Base-by-base conservation (phyloP, 2,888 invertebrate species). In the Epinotia demarniana region DNA sequence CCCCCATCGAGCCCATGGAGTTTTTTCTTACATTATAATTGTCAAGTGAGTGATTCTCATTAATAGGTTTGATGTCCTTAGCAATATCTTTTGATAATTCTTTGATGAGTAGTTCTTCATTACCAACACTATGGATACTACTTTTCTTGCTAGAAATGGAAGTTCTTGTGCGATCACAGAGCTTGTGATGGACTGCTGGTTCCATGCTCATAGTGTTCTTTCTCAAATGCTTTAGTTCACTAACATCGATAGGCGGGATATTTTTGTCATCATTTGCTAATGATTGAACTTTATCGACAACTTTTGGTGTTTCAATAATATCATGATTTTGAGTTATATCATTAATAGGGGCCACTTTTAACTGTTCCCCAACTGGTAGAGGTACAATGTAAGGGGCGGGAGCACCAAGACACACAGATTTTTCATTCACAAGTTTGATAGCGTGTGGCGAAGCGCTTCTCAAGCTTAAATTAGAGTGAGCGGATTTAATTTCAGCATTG, bases 151-250 rank as follows among this genome's bases (percentile, higher is more conserved):
- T 93, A 39, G 93, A 92, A 73, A 92, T 85, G 0, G 93, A 90
- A 78, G 88, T 89, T 81, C 90, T 92, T 49, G 93, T 93, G 61
- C 93, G 89, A 82, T 96, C 96, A 83, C 96, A 96, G 18, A 96
- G 89, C 71, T 95, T 94, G 81, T 96, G 96, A 85, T 96, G 96
- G 0, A 95, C 94, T 58, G 95, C 83, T 13, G 93, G 93, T 80
- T 94, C 93, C 87, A 92, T 90, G 76, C 82, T 87, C 68, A 90
- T 82, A 46, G 84, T 86, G 77, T 82, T 88, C 67, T 87, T 88
- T 76, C 84, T 85, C 69, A 85, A 79, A 58, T 83, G 85, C 77
- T 87, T 90, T 4, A 86, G 77, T 73, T 90, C 89, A 60, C 89
- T 89, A 16, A 79, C 81, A 49, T 85, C 77, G 80, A 86, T 87